These are phyloP conservation scores for Scytalopus superciliaris DNA, from an alignment of 2,113 vertebrate genomes.

Conservation along the genomic window DNA sequence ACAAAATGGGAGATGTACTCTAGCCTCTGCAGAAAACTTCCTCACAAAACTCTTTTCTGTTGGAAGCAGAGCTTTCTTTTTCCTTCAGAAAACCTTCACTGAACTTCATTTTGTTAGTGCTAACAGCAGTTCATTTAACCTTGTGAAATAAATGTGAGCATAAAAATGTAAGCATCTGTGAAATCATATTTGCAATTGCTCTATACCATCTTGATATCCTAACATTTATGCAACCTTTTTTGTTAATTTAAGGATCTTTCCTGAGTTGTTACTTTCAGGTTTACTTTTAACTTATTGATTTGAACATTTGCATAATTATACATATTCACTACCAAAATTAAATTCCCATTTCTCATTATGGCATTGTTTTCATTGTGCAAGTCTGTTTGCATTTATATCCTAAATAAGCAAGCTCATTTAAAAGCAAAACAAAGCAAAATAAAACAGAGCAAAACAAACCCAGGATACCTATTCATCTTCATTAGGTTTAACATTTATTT, in stretches of 20 bases:
- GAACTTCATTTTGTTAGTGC: neutral
- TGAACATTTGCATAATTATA: neutral
- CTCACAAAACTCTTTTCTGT: neutral
- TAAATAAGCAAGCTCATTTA: neutral
- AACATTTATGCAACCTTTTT: neutral
- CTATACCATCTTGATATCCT: neutral
- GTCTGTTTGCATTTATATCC: neutral
- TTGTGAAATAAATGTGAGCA: constrained; percentile 11
- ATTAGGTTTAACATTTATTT: neutral
- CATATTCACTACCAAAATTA: neutral
- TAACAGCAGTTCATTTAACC: constrained; percentile 16
- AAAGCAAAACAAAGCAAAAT: neutral
- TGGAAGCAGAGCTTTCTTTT: neutral
- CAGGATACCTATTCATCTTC: neutral
- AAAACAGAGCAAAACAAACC: neutral
- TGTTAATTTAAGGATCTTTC: neutral
- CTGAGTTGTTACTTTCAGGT: neutral
- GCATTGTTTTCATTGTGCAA: neutral
- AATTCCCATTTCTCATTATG: neutral
- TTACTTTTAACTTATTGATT: neutral
- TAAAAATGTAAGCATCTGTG: constrained; percentile 28
- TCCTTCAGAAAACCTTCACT: neutral
- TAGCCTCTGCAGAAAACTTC: neutral
- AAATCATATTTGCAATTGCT: constrained; percentile 14
- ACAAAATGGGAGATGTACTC: neutral